These are phyloP conservation scores for Leptoclinus maculatus DNA, from an alignment of 2,797 vertebrate genomes.

Conservation along the genomic window DNA sequence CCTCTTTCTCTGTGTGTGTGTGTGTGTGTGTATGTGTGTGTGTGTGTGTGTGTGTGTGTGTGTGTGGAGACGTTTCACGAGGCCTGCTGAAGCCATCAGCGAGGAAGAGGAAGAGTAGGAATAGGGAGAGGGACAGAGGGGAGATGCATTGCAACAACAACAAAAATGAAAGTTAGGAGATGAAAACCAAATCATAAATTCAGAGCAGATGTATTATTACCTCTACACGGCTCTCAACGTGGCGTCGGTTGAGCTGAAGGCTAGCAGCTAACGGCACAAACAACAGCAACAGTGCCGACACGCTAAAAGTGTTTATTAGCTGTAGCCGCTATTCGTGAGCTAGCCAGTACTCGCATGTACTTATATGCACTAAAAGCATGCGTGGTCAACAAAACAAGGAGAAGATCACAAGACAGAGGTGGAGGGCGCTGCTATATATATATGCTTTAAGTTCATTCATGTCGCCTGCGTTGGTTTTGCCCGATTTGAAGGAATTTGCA, in stretches of 20 bases:
- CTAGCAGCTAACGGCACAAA: too few species aligned
- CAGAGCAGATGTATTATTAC: too few species aligned
- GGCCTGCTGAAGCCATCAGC: constrained; percentile 84
- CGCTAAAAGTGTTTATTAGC: too few species aligned
- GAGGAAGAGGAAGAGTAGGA: constrained; percentile 52
- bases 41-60: constrained; percentile 7
- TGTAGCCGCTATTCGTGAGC: too few species aligned
- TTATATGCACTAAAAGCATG: too few species aligned
- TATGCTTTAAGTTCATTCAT: background rate
- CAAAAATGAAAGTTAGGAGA: background rate
- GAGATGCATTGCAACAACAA: background rate
- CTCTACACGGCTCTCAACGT: too few species aligned
- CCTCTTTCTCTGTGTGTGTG: constrained; percentile 19
- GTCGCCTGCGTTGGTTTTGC: background rate
- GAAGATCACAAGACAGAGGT: too few species aligned
- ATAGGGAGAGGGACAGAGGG: constrained; percentile 42
- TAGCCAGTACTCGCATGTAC: too few species aligned
- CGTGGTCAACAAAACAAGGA: too few species aligned
- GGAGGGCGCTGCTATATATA: too few species aligned
- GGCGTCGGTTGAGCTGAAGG: too few species aligned
- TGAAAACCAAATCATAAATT: constrained; percentile 28
- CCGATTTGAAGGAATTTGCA: background rate
- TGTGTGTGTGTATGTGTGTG: background rate
- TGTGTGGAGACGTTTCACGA: constrained; percentile 63
- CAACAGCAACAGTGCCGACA: too few species aligned